Conservation (phyloP, 2,797 vertebrate genomes). For the Acipenser transmontanus region DNA sequence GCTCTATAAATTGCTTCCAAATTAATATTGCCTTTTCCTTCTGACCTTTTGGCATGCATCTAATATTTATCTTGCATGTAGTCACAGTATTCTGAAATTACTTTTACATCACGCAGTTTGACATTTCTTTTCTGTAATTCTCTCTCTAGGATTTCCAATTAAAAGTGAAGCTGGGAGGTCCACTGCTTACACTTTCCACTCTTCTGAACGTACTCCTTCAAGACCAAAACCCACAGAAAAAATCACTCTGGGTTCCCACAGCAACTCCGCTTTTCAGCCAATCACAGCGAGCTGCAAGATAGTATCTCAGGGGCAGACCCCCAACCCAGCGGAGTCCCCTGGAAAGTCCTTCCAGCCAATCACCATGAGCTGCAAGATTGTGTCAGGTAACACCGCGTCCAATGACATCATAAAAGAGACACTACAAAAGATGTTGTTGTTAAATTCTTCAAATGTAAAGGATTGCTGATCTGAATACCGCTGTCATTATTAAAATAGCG, state of each 20-base stretch:
- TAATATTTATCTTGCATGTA: no score
- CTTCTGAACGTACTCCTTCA: slow-evolving; percentile 81
- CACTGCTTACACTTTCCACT: slow-evolving; percentile 61
- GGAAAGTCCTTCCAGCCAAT: slow-evolving; percentile 97
- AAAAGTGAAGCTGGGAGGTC: slow-evolving; percentile 66
- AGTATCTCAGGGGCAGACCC: slow-evolving; percentile 78
- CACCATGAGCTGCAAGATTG: slow-evolving; percentile 99
- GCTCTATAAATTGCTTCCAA: not conserved
- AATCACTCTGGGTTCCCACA: slow-evolving; percentile 82
- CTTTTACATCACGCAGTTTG: no score
- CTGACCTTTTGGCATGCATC: not conserved
- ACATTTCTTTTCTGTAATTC: no score
- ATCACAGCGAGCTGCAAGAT: slow-evolving; percentile 97
- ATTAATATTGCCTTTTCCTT: not conserved
- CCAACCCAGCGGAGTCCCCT: slow-evolving; percentile 87
- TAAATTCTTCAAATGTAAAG: no score
- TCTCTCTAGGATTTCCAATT: slow-evolving; percentile 57
- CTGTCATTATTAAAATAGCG: no score
- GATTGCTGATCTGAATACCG: no score
- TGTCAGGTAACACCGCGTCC: slow-evolving; percentile 73
- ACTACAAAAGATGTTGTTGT: not conserved
- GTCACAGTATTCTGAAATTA: no score
- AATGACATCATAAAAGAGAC: no score
- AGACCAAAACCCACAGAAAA: slow-evolving; percentile 75
- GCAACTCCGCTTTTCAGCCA: slow-evolving; percentile 95